phyloP scores from a whole-genome alignment of 92 coral and sea anemone genomes.

The Zoanthus gigantus region DNA sequence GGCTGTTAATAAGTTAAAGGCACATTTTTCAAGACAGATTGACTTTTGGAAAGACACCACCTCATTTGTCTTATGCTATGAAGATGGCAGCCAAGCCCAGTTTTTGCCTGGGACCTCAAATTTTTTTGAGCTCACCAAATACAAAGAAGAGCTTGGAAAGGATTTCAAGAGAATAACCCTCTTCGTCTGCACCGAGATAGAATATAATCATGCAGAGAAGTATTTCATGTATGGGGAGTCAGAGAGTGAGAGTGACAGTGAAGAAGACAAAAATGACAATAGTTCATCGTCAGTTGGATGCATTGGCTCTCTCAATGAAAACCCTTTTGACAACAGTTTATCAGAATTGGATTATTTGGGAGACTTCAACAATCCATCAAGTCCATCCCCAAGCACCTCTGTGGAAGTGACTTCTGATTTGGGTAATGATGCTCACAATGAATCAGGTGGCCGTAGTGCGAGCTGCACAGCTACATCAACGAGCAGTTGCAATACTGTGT shows the following conservation, averaged over 20 bases:
- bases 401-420: constrained; percentile 3
- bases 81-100: constrained; percentile 23
- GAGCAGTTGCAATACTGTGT: neutral
- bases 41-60: neutral
- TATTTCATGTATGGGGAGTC: constrained; percentile 11
- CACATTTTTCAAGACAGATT: constrained; percentile 22
- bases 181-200: constrained; percentile 13
- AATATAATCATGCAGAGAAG: constrained; percentile 18
- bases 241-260: constrained; percentile 7
- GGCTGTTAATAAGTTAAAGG: constrained; percentile 17
- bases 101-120: constrained; percentile 10
- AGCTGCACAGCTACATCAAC: constrained; percentile 28
- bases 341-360: constrained; percentile 25
- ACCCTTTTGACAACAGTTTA: constrained; percentile 24
- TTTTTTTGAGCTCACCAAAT: constrained; percentile 4
- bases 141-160: constrained; percentile 22
- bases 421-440: constrained; percentile 46
- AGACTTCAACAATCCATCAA: constrained; percentile 19
- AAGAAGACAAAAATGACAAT: constrained; percentile 9
- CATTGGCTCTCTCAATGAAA: constrained; percentile 15
- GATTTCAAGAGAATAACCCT: constrained; percentile 27
- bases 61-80: constrained; percentile 23
- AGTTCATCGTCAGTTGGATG: constrained; percentile 10
- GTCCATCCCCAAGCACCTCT: constrained; percentile 26
- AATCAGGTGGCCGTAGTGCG: constrained; percentile 18